Conservation (phyloP, 2,113 vertebrate genomes). For the Ovis aries region ARS-UI_Ramb_v3.0 NC_056055.1:70295001-70295500, state of each 20-base stretch:
- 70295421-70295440: constrained; percentile 57
- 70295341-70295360: constrained; percentile 36
- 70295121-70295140: neutral
- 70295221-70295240: constrained; percentile 15
- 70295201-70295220: constrained; percentile 15
- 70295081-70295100: neutral
- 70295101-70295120: neutral
- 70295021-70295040: constrained; percentile 13
- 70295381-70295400: constrained; percentile 40
- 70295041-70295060: neutral
- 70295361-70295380: constrained; percentile 54
- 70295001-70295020: constrained; percentile 12
- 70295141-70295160: constrained; percentile 43
- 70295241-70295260: constrained; percentile 17
- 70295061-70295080: neutral
- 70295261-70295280: constrained; percentile 9
- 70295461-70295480: constrained; percentile 9
- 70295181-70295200: neutral
- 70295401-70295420: constrained; percentile 3
- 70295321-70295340: constrained; percentile 40
- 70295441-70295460: neutral
- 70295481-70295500: neutral
- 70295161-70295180: constrained; percentile 10
- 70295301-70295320: constrained; percentile 6
- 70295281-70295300: constrained; percentile 16